Evolutionary conservation across 2,797 vertebrate genomes (phyloP), one percentile per base, ranked within the genome.

Genomic region (Coregonus ussuriensis): DNA sequence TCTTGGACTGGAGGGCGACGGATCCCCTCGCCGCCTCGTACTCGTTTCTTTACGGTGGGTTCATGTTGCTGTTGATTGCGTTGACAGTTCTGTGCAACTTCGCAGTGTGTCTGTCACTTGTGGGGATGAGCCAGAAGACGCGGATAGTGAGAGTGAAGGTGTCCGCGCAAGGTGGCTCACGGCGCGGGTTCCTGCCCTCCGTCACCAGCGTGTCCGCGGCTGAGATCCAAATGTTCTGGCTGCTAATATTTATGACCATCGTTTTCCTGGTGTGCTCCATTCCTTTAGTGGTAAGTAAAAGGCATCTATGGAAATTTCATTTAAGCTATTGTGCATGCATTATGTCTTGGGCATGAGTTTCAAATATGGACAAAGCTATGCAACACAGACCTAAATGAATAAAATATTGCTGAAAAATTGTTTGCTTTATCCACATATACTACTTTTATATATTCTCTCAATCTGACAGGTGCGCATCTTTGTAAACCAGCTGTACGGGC

Each of bases 161-260:
- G 71, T 88, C 90, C 16, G 93, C 88, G 21, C 90, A 89, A 11
- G 83, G 86, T 0, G 89, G 87, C 1, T 91, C 92, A 6, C 89
- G 92, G 15, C 92, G 94, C 75, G 88, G 93, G 74, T 94, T 95
- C 84, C 91, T 95, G 74, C 82, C 89, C 5, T 90, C 93, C 0
- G 93, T 90, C 4, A 88, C 93, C 0, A 92, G 89, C 37, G 85
- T 92, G 0, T 94, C 95, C 0, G 94, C 94, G 0, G 93, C 94
- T 1, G 95, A 95, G 88, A 94, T 94, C 76, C 94, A 95, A 54
- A 95, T 95, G 94, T 93, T 95, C 73, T 95, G 94, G 94, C 86
- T 95, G 0, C 77, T 95, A 59, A 83, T 95, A 71, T 86, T 95
- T 56, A 95, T 95, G 95, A 95, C 94, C 76, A 92, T 93, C 51